Evolutionary conservation across 1,140 invertebrate species (phyloP), one percentile per base, ranked within the genome.

Genomic region (Neomicropteryx cornuta): DNA sequence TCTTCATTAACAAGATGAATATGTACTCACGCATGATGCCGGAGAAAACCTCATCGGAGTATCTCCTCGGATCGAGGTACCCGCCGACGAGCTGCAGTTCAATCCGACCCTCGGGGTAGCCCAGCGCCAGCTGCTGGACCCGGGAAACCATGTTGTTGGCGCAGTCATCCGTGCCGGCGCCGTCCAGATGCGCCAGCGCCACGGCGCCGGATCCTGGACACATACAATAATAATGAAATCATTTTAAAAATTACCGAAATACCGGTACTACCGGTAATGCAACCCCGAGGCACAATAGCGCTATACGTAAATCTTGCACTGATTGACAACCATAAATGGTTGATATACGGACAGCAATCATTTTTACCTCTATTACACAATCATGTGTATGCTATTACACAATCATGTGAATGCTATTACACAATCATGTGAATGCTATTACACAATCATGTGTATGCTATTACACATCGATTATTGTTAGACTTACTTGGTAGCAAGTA

Each of bases 61-160:
- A 83, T 40, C 77, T 72, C 45, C 77, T 72, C 14, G 78, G 73
- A 66, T 95, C 91, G 23, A 79, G 77, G 63, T 89, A 95, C 19
- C 90, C 91, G 19, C 92, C 92, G 44, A 92, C 76, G 24, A 97
- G 60, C 52, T 91, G 87, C 38, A 97, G 68, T 56, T 96, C 87
- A 24, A 94, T 69, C 41, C 88, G 74, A 37, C 88, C 89, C 54
- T 87, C 83, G 5, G 83, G 81, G 66, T 85, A 89, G 24, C 83
- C 83, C 27, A 86, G 61, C 4, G 85, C 71, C 34, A 94, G 65
- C 50, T 91, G 84, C 51, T 89, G 85, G 5, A 95, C 79, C 45
- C 79, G 73, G 16, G 78, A 72, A 5, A 91, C 71, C 77, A 94
- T 87, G 13, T 76, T 76, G 10, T 76, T 66, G 0, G 87, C 77